Evolutionary conservation across 2,888 invertebrate genomes (phyloP), one percentile per base, ranked within the genome.

Genomic region (Drosophila niveifrons): DNA sequence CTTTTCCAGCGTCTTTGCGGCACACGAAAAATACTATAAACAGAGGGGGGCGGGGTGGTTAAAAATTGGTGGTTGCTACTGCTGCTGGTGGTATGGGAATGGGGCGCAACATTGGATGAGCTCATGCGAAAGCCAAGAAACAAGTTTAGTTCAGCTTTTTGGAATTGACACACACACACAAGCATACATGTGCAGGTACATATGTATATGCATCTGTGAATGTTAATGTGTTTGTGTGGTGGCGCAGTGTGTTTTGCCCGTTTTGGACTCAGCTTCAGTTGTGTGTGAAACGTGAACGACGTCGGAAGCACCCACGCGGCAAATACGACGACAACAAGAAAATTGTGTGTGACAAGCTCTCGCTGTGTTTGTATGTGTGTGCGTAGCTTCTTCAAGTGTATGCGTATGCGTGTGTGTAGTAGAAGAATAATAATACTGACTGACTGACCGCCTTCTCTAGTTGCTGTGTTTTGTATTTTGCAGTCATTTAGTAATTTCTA

Each of bases 81-180:
- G 52, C 1, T n/a, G 15, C n/a, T 28, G 31, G 18, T 51, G 75
- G 64, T 41, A 72, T 62, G 68, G 73, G 55, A 48, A 73, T 58
- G 43, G 34, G 68, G 47, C 58, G 53, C 59, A 77, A 64, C 52
- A 74, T 74, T 88, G 71, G 88, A 82, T 83, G 83, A 83, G 88
- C 83, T 83, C 83, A 83, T 83, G 72, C 80, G 63, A 88, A 82
- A 78, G 69, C 82, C 69, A 48, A 71, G 74, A 88, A 83, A 83
- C 83, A 83, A 83, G 83, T 83, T 83, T 88, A 88, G 83, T 83
- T 83, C 82, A 82, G 83, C 88, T 78, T 85, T 83, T 85, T 80
- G 72, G 72, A 79, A 78, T 72, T 71, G 71, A 77, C 85, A 85
- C 63, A 78, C 72, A 58, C 63, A 23, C 23, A 48, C 58, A n/a